phyloP scores from a whole-genome alignment of 2,797 vertebrate genomes.

The Phataginus tricuspis region DNA sequence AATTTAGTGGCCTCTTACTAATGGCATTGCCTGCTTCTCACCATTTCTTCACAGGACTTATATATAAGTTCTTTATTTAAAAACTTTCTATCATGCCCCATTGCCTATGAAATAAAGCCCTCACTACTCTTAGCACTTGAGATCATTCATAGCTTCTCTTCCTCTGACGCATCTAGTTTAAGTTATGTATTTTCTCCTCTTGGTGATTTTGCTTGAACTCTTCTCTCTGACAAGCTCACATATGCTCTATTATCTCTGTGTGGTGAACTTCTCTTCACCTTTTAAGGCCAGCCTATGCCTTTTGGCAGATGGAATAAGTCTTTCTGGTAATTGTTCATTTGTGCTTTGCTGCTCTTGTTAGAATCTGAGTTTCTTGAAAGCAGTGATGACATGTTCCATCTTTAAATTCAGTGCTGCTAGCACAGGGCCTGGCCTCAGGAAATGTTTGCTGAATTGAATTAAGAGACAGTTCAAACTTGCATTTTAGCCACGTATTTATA shows the following conservation, averaged over 20 bases:
- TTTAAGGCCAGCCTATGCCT: neutral
- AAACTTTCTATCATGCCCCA: neutral
- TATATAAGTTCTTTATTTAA: neutral
- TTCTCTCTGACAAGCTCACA: neutral
- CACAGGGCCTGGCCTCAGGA: neutral
- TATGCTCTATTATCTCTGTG: neutral
- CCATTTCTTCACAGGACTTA: neutral
- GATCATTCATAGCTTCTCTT: neutral
- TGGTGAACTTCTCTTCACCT: neutral
- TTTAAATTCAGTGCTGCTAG: neutral
- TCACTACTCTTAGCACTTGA: neutral
- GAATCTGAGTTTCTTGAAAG: slow-evolving; percentile 33
- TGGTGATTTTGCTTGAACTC: neutral
- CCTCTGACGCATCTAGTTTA: neutral
- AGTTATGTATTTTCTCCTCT: neutral
- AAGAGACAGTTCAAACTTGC: neutral
- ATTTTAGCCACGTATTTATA: neutral
- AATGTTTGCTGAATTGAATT: slow-evolving; percentile 15
- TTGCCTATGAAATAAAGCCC: neutral
- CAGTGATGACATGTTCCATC: neutral
- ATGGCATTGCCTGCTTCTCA: neutral
- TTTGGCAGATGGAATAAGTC: neutral
- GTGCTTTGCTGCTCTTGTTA: neutral
- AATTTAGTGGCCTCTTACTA: neutral
- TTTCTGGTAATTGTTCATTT: neutral